Evolutionary conservation across 2,888 invertebrate species (phyloP).

Genomic region (Cosmia pyralina): DNA sequence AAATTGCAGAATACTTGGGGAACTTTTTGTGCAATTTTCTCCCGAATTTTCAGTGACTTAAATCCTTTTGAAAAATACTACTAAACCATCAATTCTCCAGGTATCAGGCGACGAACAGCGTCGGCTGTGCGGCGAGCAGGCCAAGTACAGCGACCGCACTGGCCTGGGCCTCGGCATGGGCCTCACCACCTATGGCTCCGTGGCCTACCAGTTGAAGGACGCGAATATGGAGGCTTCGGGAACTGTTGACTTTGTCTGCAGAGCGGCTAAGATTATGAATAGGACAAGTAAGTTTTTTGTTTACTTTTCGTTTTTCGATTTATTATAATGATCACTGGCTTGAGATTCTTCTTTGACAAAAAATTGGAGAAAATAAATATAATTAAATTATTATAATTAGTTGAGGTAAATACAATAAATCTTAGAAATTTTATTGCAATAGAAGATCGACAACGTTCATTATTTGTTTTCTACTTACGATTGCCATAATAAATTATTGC

Average conservation of each 20-base stretch:
- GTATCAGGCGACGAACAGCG: slow-evolving; percentile 94
- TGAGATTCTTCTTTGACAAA: not conserved
- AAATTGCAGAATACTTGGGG: no score
- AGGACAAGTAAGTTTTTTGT: slow-evolving; percentile 91
- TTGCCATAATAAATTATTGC: no score
- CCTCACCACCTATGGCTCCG: slow-evolving; percentile 93
- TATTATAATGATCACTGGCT: not conserved
- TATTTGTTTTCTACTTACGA: not conserved
- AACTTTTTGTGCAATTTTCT: no score
- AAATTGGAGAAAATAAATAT: not conserved
- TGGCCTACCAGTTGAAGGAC: slow-evolving; percentile 94
- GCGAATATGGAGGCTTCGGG: slow-evolving; percentile 94
- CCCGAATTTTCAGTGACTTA: not conserved
- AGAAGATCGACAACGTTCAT: not conserved
- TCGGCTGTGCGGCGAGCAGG: slow-evolving; percentile 92
- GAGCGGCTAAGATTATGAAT: slow-evolving; percentile 93
- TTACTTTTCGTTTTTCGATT: not conserved
- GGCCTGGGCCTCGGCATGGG: slow-evolving; percentile 86
- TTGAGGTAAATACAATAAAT: not conserved
- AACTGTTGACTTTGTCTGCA: slow-evolving; percentile 93
- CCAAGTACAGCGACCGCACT: slow-evolving; percentile 88
- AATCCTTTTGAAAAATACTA: not conserved
- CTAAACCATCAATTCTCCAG: slow-evolving; percentile 74
- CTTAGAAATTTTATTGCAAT: not conserved
- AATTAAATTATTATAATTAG: not conserved